Conservation (phyloP, 2,888 invertebrate genomes). For the Athrips mouffetella region DNA sequence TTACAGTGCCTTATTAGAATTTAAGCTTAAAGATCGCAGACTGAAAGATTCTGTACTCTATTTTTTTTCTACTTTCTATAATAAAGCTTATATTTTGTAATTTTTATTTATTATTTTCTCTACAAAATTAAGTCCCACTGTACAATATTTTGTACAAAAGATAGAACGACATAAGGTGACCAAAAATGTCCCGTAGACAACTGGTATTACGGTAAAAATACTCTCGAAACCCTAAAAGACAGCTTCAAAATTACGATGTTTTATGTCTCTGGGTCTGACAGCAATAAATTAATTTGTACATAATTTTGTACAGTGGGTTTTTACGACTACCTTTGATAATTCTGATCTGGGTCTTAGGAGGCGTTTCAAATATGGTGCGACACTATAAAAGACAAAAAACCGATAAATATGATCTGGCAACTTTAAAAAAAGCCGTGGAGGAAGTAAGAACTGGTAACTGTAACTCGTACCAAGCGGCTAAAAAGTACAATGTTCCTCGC, state of each 20-base stretch:
- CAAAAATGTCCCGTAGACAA: background rate
- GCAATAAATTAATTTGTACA: slow-evolving; percentile 15
- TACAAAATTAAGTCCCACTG: background rate
- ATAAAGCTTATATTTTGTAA: no score
- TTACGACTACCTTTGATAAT: slow-evolving; percentile 11
- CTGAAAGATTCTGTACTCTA: no score
- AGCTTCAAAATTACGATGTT: slow-evolving; percentile 3
- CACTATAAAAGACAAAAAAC: slow-evolving; percentile 10
- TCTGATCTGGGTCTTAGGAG: slow-evolving; percentile 13
- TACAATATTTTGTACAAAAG: background rate
- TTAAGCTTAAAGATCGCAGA: no score
- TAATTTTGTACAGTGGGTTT: slow-evolving; percentile 12
- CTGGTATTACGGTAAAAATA: slow-evolving; percentile 7
- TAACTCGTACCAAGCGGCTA: slow-evolving; percentile 24
- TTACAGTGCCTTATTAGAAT: no score
- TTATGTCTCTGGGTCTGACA: slow-evolving; percentile 12
- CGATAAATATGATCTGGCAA: slow-evolving; percentile 13
- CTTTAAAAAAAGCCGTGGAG: slow-evolving; percentile 19
- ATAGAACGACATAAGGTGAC: background rate
- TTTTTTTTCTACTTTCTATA: no score
- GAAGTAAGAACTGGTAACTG: slow-evolving; percentile 17
- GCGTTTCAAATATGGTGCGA: slow-evolving; percentile 13
- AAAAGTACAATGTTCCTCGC: slow-evolving; percentile 22
- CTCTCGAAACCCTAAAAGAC: slow-evolving; percentile 8
- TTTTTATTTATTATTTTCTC: no score